A percentile compares a stretch with the other conserved stretches of the same genome.
phyloP scores from a whole-genome alignment of 2,888 invertebrate genomes.

The Lochmaea crataegi region DNA sequence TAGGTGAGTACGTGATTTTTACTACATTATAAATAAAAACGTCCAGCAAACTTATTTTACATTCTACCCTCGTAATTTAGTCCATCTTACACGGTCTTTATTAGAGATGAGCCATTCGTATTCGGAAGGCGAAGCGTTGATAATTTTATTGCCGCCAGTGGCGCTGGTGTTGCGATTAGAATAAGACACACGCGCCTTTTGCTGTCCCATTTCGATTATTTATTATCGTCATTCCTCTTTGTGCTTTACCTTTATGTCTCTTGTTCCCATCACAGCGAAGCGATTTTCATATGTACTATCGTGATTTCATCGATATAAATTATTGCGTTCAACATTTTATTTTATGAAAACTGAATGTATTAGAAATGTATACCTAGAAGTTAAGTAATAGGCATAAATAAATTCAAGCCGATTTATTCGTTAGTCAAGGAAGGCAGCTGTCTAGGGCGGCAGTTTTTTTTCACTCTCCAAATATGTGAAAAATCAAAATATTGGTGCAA shows the following conservation, averaged over 20 bases:
- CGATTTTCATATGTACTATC: constrained; percentile 13
- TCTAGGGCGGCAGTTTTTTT: no score
- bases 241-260: constrained; percentile 58
- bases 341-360: not conserved
- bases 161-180: constrained; percentile 54
- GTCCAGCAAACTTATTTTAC: not conserved
- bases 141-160: constrained; percentile 64
- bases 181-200: constrained; percentile 60
- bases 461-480: no score
- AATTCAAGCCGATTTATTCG: no score
- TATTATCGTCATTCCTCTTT: constrained; percentile 53
- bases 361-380: no score
- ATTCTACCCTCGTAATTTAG: constrained; percentile 23
- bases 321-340: not conserved
- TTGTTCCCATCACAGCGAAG: constrained; percentile 56
- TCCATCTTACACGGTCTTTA: constrained; percentile 51
- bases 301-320: constrained; percentile 1
- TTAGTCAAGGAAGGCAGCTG: no score
- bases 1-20: no score
- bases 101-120: constrained; percentile 63
- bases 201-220: constrained; percentile 55
- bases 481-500: no score
- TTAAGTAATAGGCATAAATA: no score
- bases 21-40: no score
- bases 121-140: constrained; percentile 63